Evolutionary conservation across 2,797 vertebrate species (phyloP).

Genomic region (Tarsius wallacei): DNA sequence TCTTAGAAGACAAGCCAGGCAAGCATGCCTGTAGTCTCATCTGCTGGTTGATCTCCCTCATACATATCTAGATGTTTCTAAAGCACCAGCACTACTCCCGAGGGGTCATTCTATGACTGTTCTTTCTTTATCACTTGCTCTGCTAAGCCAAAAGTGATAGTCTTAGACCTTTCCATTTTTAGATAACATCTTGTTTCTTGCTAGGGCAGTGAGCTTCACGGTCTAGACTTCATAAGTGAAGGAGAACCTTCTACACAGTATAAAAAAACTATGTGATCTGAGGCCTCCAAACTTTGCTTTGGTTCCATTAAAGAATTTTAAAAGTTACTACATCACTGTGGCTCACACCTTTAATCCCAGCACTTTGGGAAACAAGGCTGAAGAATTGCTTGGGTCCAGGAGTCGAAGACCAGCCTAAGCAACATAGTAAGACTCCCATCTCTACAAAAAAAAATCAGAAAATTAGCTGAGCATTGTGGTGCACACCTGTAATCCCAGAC

Average conservation of each 20-base stretch:
- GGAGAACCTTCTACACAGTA: not conserved
- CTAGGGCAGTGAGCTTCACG: not conserved
- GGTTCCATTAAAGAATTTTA: not conserved
- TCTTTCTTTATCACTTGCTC: not conserved
- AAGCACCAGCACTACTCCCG: not conserved
- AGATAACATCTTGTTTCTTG: not conserved
- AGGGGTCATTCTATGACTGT: not conserved
- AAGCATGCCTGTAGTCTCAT: not conserved
- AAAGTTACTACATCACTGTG: not conserved
- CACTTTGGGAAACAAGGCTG: too few relatives aligned
- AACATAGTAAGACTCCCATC: too few relatives aligned
- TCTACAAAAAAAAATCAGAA: too few relatives aligned
- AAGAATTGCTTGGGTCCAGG: too few relatives aligned
- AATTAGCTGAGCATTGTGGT: too few relatives aligned
- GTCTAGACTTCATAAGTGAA: not conserved
- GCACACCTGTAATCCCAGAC: too few relatives aligned
- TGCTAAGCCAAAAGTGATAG: not conserved
- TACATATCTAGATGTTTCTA: not conserved
- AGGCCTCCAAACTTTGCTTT: not conserved
- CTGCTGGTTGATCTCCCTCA: not conserved
- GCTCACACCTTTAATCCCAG: too few relatives aligned
- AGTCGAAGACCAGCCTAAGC: too few relatives aligned
- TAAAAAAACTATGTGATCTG: not conserved
- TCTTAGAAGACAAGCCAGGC: not conserved
- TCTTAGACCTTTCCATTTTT: not conserved